phyloP scores from a whole-genome alignment of 2,113 vertebrate genomes.

The Microtus montanus region DNA sequence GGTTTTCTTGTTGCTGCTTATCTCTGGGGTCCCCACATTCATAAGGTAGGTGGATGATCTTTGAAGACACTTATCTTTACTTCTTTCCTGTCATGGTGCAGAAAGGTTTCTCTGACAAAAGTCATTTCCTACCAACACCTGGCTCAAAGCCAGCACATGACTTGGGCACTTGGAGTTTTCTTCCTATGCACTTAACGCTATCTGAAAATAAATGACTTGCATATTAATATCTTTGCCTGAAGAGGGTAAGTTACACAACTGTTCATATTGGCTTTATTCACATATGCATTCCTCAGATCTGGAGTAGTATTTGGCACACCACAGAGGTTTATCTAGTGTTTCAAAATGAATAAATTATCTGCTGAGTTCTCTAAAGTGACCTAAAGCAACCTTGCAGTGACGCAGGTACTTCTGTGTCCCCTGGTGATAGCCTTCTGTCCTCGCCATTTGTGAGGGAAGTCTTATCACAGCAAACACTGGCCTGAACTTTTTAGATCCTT shows the following conservation, averaged over 20 bases:
- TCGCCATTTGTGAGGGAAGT: not conserved
- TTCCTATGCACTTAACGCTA: not conserved
- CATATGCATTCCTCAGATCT: not conserved
- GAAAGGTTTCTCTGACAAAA: not conserved
- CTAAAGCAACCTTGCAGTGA: not conserved
- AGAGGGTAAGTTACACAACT: not conserved
- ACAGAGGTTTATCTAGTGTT: not conserved
- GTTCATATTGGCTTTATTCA: not conserved
- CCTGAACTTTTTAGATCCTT: not conserved
- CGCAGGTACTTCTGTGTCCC: not conserved
- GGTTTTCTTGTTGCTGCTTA: not conserved
- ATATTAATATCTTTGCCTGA: not conserved
- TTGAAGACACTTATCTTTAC: not conserved
- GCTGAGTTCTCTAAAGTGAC: not conserved
- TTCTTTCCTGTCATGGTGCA: not conserved
- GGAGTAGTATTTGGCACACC: not conserved
- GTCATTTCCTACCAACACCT: not conserved
- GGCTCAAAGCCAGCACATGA: not conserved
- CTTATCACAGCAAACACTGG: not conserved
- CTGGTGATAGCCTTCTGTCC: not conserved
- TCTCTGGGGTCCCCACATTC: not conserved
- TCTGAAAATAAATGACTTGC: not conserved
- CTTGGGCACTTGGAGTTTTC: not conserved
- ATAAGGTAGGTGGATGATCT: not conserved
- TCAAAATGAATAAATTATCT: constrained; percentile 6